These are phyloP conservation scores for Galleria mellonella DNA, from an alignment of 1,140 invertebrate species.

Conservation along the genomic window DNA sequence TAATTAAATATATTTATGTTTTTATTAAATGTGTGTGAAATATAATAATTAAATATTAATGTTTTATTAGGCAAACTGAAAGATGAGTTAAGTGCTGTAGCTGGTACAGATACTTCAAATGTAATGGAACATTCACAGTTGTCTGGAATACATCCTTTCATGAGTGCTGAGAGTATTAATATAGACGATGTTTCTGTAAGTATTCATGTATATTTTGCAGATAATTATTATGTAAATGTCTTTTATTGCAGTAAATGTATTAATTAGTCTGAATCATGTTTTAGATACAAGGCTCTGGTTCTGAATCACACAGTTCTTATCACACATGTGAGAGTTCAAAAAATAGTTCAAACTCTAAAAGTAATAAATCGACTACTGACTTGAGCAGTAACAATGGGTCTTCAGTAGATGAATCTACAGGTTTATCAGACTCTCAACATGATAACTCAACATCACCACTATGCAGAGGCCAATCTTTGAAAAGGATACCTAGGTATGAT, in stretches of 20 bases:
- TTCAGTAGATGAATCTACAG: conserved; percentile 40
- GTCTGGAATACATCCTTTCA: conserved; percentile 62
- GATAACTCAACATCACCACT: conserved; percentile 71
- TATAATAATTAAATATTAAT: no score
- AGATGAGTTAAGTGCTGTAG: conserved; percentile 25
- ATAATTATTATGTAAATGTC: background rate
- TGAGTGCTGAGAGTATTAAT: conserved; percentile 61
- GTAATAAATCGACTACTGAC: conserved; percentile 45
- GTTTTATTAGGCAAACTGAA: conserved; percentile 53
- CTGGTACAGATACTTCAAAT: conserved; percentile 27
- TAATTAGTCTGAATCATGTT: conserved; percentile 8
- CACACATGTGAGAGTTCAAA: conserved; percentile 69
- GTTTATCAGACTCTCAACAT: conserved; percentile 50
- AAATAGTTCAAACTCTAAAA: conserved; percentile 42
- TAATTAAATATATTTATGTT: no score
- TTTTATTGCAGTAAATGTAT: conserved; percentile 3
- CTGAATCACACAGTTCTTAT: conserved; percentile 54
- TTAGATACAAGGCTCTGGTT: conserved; percentile 49
- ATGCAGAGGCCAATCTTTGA: conserved; percentile 65
- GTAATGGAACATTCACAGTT: conserved; percentile 52
- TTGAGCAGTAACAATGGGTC: conserved; percentile 45
- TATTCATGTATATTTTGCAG: conserved; percentile 9
- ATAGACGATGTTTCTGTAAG: conserved; percentile 44
- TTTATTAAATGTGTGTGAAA: no score
- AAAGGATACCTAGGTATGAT: conserved; percentile 66